Evolutionary conservation across 2,888 invertebrate genomes (phyloP), one percentile per base, ranked within the genome.

Genomic region (Osedax frankpressi): DNA sequence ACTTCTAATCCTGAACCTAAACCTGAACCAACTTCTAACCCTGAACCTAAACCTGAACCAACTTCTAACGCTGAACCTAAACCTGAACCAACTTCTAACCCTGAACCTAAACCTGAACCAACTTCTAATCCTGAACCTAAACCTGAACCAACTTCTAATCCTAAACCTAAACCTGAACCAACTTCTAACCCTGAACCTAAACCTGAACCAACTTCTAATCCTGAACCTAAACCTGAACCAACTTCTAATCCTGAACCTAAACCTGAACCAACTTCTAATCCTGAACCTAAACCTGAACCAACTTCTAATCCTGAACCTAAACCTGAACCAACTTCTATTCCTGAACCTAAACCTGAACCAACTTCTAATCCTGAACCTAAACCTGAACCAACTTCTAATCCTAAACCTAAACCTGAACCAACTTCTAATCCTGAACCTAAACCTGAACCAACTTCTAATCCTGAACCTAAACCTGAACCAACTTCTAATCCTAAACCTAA

Each of bases 141-240:
- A 44, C 44, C 19, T 44, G 19, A 6, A 44, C 44, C 44, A 11
- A 44, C 6, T 11, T 19, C 44, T 44, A 19, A 44, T 11, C 44
- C 44, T 11, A 44, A 6, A 11, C 19, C 44, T 44, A 44, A 44
- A 59, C n/a, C 19, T 26, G 71, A 28, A 30, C 26, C n/a, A 6
- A 30, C 24, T 0, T 14, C 29, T 1, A 62, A 63, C 63, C 3
- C 72, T 1, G 30, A 3, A 27, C 30, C 44, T 6, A 67, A 19
- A 74, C 6, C 71, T 11, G 71, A 29, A 30, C 25, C n/a, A 3
- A 60, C 59, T 44, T 29, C 62, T 24, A 67, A 65, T 24, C 14
- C 68, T 29, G 71, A 26, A 27, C n/a, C 60, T 6, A 68, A 30
- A 60, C 30, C 77, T 3, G 76, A 28, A 71, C 65, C 65, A 28